Conservation (phyloP, 2,888 invertebrate species). For the Drosophila atroscutellata region DNA sequence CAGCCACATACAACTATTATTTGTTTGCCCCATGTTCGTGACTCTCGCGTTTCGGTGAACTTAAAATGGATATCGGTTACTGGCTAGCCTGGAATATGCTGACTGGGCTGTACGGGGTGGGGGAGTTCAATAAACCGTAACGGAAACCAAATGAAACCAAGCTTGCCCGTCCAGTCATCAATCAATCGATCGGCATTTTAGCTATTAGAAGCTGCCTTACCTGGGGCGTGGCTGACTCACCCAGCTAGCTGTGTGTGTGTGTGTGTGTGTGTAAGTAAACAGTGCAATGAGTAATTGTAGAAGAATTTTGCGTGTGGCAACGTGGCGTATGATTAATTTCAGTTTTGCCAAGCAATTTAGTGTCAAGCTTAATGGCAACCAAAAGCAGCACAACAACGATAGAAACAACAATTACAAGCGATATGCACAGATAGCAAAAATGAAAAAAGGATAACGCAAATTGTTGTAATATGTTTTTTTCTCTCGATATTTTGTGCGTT, state of each 20-base stretch:
- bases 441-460: constrained; percentile 41
- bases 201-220: constrained; percentile 33
- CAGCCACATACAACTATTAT: constrained; percentile 19
- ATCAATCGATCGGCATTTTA: constrained; percentile 45
- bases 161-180: constrained; percentile 44
- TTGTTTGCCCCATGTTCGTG: background rate
- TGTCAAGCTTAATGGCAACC: constrained; percentile 74
- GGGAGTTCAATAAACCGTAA: constrained; percentile 30
- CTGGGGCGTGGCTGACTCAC: constrained; percentile 50
- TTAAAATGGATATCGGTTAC: constrained; percentile 11
- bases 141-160: constrained; percentile 25
- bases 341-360: constrained; percentile 55
- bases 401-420: constrained; percentile 57
- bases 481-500: constrained; percentile 27
- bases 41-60: background rate
- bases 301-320: constrained; percentile 36
- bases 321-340: constrained; percentile 75
- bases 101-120: background rate
- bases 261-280: background rate
- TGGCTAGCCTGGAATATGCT: background rate
- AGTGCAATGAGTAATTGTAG: constrained; percentile 43
- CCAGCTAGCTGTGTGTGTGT: constrained; percentile 4
- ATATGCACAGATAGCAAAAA: constrained; percentile 70
- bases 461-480: constrained; percentile 40
- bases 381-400: constrained; percentile 21